A percentile compares a stretch with the other conserved stretches of the same genome.
Evolutionary conservation across 2,797 vertebrate genomes (phyloP).

Genomic region (Microctenopoma lineatum): DNA sequence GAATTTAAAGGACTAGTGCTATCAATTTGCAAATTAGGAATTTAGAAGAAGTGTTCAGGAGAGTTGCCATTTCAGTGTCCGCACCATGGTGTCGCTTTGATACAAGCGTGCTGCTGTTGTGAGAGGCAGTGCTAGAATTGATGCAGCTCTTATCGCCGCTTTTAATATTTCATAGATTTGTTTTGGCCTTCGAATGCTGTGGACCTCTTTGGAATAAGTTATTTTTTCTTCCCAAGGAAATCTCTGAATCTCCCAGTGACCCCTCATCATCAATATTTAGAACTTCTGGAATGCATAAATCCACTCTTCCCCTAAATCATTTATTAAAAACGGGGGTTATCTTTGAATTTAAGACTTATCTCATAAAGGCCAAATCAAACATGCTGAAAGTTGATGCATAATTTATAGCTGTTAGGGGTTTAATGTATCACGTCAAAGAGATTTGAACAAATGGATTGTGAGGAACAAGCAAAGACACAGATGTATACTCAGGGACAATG

Average conservation of each 20-base stretch:
- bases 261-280: conserved; percentile 75
- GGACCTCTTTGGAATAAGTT: conserved; percentile 51
- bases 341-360: conserved; percentile 54
- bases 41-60: neutral
- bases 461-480: conserved; percentile 28
- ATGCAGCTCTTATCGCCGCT: conserved; percentile 36
- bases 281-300: conserved; percentile 63
- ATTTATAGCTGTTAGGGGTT: conserved; percentile 62
- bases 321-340: conserved; percentile 64
- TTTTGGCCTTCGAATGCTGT: conserved; percentile 65
- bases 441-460: conserved; percentile 42
- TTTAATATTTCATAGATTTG: conserved; percentile 69
- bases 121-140: conserved; percentile 32
- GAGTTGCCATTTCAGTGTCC: too few species aligned
- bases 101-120: conserved; percentile 10
- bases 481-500: conserved; percentile 37
- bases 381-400: conserved; percentile 56
- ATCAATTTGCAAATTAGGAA: conserved; percentile 35
- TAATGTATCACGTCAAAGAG: conserved; percentile 43
- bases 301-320: conserved; percentile 69
- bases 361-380: conserved; percentile 54
- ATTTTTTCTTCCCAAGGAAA: conserved; percentile 55
- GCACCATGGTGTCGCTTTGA: too few species aligned
- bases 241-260: conserved; percentile 29
- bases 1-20: conserved; percentile 25